Conservation (phyloP, 2,113 vertebrate species). For the Chrysemys picta region DNA sequence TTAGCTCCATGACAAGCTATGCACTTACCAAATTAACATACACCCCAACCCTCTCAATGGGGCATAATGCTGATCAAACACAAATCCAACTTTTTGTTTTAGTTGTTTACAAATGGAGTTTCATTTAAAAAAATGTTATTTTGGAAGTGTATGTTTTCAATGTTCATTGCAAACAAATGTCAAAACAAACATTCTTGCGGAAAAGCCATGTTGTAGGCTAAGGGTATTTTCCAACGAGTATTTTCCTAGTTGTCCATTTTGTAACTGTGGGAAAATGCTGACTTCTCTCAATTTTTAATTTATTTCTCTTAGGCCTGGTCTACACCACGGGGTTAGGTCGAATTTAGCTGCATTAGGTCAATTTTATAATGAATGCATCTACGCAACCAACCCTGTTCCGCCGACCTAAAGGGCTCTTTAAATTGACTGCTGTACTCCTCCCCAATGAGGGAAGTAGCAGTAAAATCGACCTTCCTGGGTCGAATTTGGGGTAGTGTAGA, state of each 20-base stretch:
- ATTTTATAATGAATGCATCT: too few species aligned
- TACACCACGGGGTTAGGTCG: too few species aligned
- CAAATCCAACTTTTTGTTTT: background rate
- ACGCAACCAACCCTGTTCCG: too few species aligned
- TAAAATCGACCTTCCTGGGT: too few species aligned
- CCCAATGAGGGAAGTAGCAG: too few species aligned
- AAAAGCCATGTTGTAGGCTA: background rate
- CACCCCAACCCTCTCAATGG: fast-evolving
- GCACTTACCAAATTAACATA: background rate
- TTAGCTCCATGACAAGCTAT: background rate
- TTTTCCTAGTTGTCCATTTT: background rate
- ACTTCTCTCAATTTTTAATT: background rate
- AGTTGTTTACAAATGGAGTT: background rate
- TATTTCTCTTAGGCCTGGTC: background rate
- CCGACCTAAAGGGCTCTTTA: too few species aligned
- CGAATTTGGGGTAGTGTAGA: too few species aligned
- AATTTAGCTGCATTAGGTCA: too few species aligned
- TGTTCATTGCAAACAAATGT: too few species aligned
- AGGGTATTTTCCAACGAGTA: background rate
- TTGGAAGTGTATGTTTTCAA: too few species aligned
- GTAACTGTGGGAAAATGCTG: background rate
- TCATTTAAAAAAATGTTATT: background rate
- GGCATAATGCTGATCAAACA: background rate
- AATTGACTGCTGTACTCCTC: too few species aligned
- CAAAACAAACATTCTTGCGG: too few species aligned